Evolutionary conservation across 2,888 invertebrate species (phyloP).

Genomic region (Acleris emargana): DNA sequence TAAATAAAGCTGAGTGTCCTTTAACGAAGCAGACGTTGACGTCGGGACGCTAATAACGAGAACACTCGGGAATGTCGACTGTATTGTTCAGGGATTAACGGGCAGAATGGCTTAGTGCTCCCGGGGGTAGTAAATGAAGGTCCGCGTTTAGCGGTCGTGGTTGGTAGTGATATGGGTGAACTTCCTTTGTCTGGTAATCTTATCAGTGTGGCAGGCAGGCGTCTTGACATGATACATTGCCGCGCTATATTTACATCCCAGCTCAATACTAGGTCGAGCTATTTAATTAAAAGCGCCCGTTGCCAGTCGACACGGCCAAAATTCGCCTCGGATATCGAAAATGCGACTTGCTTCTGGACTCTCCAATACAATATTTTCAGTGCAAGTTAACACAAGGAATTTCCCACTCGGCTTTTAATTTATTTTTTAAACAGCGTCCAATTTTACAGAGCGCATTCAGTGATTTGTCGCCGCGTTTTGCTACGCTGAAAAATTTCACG

Average conservation of each 20-base stretch:
- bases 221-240: conserved; percentile 80
- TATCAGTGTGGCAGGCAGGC: conserved; percentile 73
- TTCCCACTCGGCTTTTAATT: conserved; percentile 8
- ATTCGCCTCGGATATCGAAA: conserved; percentile 16
- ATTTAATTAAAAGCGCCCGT: conserved; percentile 28
- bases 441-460: conserved; percentile 14
- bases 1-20: conserved; percentile 83
- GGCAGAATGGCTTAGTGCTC: conserved; percentile 49
- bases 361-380: conserved; percentile 16
- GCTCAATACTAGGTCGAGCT: conserved; percentile 37
- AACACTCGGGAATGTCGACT: conserved; percentile 61
- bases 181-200: conserved; percentile 83
- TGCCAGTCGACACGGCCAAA: conserved; percentile 4
- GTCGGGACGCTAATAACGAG: conserved; percentile 72
- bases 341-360: conserved; percentile 12
- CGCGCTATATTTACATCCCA: conserved; percentile 57
- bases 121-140: conserved; percentile 75
- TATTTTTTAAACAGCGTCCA: conserved; percentile 11
- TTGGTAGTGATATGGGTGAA: conserved; percentile 81
- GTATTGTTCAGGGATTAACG: conserved; percentile 58
- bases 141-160: conserved; percentile 75
- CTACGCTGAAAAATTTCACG: background rate
- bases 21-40: conserved; percentile 81
- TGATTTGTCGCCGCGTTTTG: conserved; percentile 16
- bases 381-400: conserved; percentile 15